These are phyloP conservation scores for Sebastes aleutianus DNA, from an alignment of 2,797 vertebrate genomes.

Conservation along the genomic window DNA sequence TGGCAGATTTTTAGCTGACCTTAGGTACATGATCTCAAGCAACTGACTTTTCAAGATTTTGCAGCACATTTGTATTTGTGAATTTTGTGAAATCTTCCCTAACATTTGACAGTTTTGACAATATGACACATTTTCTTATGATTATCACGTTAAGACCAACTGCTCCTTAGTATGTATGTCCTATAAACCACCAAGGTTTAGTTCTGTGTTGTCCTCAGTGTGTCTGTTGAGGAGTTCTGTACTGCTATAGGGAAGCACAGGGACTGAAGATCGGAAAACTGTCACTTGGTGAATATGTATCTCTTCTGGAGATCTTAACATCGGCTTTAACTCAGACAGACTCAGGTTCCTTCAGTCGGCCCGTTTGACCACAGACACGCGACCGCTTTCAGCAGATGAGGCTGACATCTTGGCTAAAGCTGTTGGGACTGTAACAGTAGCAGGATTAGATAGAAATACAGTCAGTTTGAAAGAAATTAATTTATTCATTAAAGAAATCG, in stretches of 20 bases:
- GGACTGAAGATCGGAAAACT: not conserved
- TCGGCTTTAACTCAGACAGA: not conserved
- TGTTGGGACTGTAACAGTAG: not conserved
- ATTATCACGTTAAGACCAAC: not conserved
- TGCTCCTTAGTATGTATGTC: not conserved
- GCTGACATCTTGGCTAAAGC: conserved; percentile 1
- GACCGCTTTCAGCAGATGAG: not conserved
- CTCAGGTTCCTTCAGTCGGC: conserved; percentile 1
- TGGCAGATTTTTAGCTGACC: not conserved
- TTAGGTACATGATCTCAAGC: not conserved
- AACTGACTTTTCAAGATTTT: not conserved
- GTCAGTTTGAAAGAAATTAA: not conserved
- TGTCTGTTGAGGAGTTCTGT: not conserved
- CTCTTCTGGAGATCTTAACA: not conserved
- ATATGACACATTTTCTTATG: not conserved
- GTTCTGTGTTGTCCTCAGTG: not conserved
- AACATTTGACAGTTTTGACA: not conserved
- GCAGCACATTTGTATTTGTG: not conserved
- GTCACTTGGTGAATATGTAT: not conserved
- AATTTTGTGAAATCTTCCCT: not conserved
- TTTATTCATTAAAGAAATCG: not conserved
- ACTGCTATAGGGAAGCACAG: not conserved
- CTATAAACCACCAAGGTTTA: not conserved
- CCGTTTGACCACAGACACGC: conserved; percentile 4
- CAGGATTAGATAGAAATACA: not conserved